Conservation (phyloP, 2,888 invertebrate species). For the Diaprepes abbreviatus region DNA sequence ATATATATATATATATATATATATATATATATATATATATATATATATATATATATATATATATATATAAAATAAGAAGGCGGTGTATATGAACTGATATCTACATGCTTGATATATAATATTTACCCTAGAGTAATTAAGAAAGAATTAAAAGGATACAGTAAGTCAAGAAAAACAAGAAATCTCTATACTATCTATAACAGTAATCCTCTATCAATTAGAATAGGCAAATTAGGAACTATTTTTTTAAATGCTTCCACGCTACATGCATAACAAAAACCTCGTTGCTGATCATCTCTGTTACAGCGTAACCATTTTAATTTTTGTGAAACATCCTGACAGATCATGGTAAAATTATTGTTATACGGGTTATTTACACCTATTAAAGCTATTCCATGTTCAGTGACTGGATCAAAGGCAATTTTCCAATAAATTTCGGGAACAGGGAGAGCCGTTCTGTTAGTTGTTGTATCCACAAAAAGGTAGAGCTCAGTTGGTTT, state of each 20-base stretch:
- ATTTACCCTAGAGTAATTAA: too few species aligned
- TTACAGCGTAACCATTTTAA: conserved; percentile 75
- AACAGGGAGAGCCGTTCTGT: conserved; percentile 67
- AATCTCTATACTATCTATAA: conserved; percentile 16
- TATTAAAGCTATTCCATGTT: conserved; percentile 72
- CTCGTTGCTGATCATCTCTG: conserved; percentile 67
- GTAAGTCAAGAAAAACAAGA: too few species aligned
- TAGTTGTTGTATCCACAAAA: conserved; percentile 64
- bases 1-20: too few species aligned
- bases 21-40: too few species aligned
- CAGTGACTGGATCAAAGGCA: conserved; percentile 69
- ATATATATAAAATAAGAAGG: too few species aligned
- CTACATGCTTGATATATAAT: too few species aligned
- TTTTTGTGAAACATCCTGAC: conserved; percentile 70
- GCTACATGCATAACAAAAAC: conserved; percentile 76
- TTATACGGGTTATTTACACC: conserved; percentile 75
- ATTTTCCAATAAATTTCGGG: conserved; percentile 74
- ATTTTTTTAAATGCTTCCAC: conserved; percentile 71
- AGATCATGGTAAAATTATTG: conserved; percentile 54
- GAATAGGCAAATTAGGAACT: conserved; percentile 70
- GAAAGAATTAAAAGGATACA: too few species aligned
- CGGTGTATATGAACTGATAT: too few species aligned
- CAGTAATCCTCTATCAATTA: conserved; percentile 64
- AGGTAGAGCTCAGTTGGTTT: conserved; percentile 58
- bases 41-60: too few species aligned